Conservation (phyloP, 2,888 invertebrate species). For the Phyto melanocephala region DNA sequence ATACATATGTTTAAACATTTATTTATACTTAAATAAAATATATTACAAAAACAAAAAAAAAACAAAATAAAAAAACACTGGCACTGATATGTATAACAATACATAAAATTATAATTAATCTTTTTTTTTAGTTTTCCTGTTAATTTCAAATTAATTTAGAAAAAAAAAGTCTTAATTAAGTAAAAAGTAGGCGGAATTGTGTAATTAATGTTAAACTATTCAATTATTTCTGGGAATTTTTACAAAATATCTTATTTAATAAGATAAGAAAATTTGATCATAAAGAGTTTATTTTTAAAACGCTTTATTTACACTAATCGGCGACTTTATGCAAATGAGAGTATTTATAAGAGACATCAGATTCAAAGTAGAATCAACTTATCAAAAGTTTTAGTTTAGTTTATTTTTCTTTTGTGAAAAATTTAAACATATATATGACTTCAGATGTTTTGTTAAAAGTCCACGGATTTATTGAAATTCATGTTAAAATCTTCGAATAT, state of each 20-base stretch:
- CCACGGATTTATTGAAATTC: too few species aligned
- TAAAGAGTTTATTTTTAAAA: too few species aligned
- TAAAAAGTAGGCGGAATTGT: constrained; percentile 18
- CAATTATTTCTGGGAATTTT: too few species aligned
- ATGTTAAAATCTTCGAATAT: too few species aligned
- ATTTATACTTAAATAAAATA: constrained; percentile 40
- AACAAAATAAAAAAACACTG: constrained; percentile 29
- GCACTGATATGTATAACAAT: constrained; percentile 58
- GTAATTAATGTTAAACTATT: neutral
- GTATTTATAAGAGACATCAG: too few species aligned
- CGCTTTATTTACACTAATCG: too few species aligned
- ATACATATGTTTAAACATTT: constrained; percentile 27
- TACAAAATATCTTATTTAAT: neutral
- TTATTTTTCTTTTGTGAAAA: too few species aligned
- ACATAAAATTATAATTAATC: constrained; percentile 13
- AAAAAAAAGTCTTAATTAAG: neutral
- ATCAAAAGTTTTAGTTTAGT: too few species aligned
- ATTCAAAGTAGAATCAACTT: too few species aligned
- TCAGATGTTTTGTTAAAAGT: too few species aligned
- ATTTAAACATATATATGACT: too few species aligned
- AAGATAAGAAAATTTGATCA: neutral
- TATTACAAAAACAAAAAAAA: constrained; percentile 39
- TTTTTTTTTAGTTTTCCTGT: constrained; percentile 17
- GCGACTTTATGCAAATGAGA: too few species aligned
- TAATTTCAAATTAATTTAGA: neutral